Evolutionary conservation across 2,113 vertebrate genomes (phyloP).

Genomic region (Xiphophorus couchianus): DNA sequence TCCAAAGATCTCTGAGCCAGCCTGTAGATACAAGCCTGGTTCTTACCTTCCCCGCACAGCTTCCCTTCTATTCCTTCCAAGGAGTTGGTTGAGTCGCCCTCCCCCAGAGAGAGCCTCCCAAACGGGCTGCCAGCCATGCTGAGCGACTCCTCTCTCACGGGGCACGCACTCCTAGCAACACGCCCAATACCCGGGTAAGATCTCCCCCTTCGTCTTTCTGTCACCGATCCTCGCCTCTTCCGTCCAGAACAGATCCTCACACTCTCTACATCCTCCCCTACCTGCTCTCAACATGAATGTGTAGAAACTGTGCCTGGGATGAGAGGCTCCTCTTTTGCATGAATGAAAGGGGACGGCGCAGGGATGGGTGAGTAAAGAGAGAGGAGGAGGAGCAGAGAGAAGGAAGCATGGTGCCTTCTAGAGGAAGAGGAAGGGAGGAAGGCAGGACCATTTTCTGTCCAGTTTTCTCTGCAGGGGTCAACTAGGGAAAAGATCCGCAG

Average conservation of each 20-base stretch:
- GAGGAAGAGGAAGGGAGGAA: slow-evolving; percentile 39
- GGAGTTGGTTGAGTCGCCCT: slow-evolving; percentile 80
- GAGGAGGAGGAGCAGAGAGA: slow-evolving; percentile 17
- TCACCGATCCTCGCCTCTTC: slow-evolving; percentile 33
- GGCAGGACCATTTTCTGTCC: slow-evolving; percentile 36
- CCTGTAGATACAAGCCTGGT: slow-evolving; percentile 23
- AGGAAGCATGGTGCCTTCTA: slow-evolving; percentile 50
- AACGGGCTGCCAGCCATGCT: slow-evolving; percentile 83
- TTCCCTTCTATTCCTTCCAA: slow-evolving; percentile 79
- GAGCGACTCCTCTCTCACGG: slow-evolving; percentile 55
- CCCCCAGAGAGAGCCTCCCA: slow-evolving; percentile 81
- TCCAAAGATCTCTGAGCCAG: slow-evolving; percentile 10
- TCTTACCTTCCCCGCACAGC: slow-evolving; percentile 80
- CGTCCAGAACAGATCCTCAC: slow-evolving; percentile 35
- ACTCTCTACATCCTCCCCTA: slow-evolving; percentile 54
- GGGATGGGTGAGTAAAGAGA: slow-evolving; percentile 40
- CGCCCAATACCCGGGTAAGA: slow-evolving; percentile 54
- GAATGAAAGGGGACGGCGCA: slow-evolving; percentile 67
- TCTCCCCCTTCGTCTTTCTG: slow-evolving; percentile 22
- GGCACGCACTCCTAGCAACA: slow-evolving; percentile 45
- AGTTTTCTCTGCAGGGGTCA: slow-evolving; percentile 53
- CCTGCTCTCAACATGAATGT: slow-evolving; percentile 68
- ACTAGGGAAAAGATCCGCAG: slow-evolving; percentile 35
- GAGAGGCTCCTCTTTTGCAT: slow-evolving; percentile 56
- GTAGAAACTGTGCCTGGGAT: slow-evolving; percentile 55